Evolutionary conservation across 2,113 vertebrate species (phyloP).

Genomic region (Columba livia): DNA sequence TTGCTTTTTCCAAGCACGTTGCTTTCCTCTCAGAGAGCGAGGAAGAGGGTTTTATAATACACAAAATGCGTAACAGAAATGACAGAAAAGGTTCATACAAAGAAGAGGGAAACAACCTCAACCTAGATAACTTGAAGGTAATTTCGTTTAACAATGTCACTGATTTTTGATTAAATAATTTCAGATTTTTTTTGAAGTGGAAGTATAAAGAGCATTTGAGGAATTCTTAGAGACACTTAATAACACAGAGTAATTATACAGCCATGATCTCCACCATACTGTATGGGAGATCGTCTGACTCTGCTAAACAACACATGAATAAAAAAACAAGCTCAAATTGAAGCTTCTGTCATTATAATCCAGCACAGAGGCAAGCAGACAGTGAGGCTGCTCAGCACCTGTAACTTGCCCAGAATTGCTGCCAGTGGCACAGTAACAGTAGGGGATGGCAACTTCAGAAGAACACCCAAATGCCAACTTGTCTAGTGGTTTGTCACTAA

Average conservation of each 20-base stretch:
- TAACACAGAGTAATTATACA: neutral
- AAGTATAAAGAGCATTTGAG: neutral
- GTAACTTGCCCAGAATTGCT: accelerated
- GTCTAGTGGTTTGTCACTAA: neutral
- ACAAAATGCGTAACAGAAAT: neutral
- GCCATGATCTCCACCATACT: neutral
- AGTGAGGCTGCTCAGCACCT: accelerated
- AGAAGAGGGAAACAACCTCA: neutral
- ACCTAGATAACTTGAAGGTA: neutral
- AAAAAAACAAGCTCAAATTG: neutral
- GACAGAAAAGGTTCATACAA: neutral
- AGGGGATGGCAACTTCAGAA: neutral
- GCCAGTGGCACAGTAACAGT: neutral
- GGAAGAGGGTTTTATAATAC: neutral
- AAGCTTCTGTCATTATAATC: neutral
- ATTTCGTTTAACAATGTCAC: neutral
- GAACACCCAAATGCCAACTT: neutral
- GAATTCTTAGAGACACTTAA: neutral
- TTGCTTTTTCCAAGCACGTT: neutral
- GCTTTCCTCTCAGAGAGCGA: neutral
- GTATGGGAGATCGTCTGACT: neutral
- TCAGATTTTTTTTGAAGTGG: neutral
- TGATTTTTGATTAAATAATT: neutral
- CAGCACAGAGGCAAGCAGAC: neutral
- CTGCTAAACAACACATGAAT: neutral